Base-by-base conservation (phyloP, 53 echinoderm and acorn worm genomes). In the Apostichopus leukothele region DNA sequence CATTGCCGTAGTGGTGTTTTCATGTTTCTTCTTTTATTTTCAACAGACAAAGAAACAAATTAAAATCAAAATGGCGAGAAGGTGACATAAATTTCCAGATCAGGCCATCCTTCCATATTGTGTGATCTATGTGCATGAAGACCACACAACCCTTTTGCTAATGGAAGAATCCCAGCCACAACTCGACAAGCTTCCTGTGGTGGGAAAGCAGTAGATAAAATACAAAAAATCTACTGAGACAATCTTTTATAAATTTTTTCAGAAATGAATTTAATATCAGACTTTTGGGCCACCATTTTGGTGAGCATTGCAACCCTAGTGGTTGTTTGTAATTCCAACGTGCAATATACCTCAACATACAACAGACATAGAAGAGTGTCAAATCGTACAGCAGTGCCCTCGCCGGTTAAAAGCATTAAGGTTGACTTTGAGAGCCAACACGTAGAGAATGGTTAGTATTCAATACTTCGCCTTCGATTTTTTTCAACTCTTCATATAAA, bases 321-420 rank as follows among this genome's bases (percentile, higher is more conserved):
- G 21, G 81, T 81, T 54, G 81, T 59, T 71, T 71, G 71, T 16
- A 81, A 81, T 22, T 22, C 81, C 81, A 81, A 81, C 54, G 81
- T 81, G 81, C 81, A 81, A 81, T 81, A 81, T 59, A 81, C 57
- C 22, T 59, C 81, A 21, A 57, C 60, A 21, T 81, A 52, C 20
- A 20, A 52, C 11, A 81, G 59, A 59, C 55, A 22, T 18, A 54
- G 59, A 54, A 50, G 55, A n/a, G 19, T 54, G 10, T 59, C 22
- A 54, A 81, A 81, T 54, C 19, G 55, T 4, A 81, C 81, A 21
- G 18, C 21, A 19, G 81, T 54, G 5, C 79, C 79, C 13, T 52
- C 53, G 39, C 81, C 22, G 7, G 59, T 1, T 54, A 54, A 18
- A 9, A 18, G 12, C 21, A 59, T 81, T 59, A 81, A 19, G 7